Percentiles rank a stretch among this genome's conserved stretches.
Conservation (phyloP, 1,140 invertebrate genomes). For the Eumeta japonica region DNA sequence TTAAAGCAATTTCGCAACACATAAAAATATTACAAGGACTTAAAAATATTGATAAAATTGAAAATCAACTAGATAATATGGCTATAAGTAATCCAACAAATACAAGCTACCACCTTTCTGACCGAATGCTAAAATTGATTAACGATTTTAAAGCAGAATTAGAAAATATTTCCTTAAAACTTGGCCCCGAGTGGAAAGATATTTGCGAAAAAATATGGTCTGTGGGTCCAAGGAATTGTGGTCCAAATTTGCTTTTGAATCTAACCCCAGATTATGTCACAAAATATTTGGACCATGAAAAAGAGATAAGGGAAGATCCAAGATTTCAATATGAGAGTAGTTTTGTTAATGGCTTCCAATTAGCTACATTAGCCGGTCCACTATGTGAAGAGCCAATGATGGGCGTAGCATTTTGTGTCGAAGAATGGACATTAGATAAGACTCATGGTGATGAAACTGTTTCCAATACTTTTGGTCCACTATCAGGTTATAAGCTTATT, state of each 20-base stretch:
- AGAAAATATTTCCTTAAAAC: conserved; percentile 61
- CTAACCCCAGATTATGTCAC: conserved; percentile 62
- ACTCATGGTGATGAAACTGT: conserved; percentile 45
- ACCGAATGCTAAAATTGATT: conserved; percentile 59
- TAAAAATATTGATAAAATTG: conserved; percentile 31
- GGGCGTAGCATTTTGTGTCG: conserved; percentile 87
- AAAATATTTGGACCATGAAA: conserved; percentile 44
- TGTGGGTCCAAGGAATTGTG: conserved; percentile 85
- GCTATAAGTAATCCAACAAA: conserved; percentile 19
- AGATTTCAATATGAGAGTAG: conserved; percentile 70
- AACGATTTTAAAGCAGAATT: conserved; percentile 66
- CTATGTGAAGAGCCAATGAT: conserved; percentile 95
- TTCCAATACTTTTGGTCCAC: conserved; percentile 55
- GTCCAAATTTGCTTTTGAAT: conserved; percentile 87
- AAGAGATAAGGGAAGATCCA: conserved; percentile 46
- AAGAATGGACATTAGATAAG: conserved; percentile 72
- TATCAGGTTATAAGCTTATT: conserved; percentile 52
- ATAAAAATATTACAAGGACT: conserved; percentile 41
- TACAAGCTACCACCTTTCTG: conserved; percentile 36
- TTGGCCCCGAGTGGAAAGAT: conserved; percentile 60
- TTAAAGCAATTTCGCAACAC: conserved; percentile 53
- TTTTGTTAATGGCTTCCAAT: conserved; percentile 92
- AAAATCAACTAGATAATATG: conserved; percentile 29
- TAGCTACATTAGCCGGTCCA: conserved; percentile 85
- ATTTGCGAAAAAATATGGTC: conserved; percentile 80